Evolutionary conservation across 2,797 vertebrate genomes (phyloP), one percentile per base, ranked within the genome.

Genomic region (Scolopax bukidnonensis): DNA sequence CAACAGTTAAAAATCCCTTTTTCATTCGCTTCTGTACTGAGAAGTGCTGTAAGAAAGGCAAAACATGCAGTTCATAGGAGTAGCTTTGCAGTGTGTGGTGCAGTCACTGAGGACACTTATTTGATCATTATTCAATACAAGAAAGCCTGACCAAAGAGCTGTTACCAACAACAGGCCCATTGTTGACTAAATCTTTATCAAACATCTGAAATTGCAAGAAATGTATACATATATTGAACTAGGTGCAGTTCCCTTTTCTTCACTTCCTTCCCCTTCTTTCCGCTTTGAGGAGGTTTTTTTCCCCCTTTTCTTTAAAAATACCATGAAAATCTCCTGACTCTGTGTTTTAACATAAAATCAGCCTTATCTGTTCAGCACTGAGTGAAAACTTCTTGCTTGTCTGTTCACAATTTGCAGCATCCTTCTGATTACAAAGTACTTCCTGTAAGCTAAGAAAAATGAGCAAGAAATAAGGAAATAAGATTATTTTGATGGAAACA

Each of bases 321-420:
- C 11, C 0, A 0, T 38, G 3, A 64, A 53, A 23, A n/a, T 57
- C 9, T 69, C 12, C 17, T 28, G 8, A 3, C 14, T 83, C 8
- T 65, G 56, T 3, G 1, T 57, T 86, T 80, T 50, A 23, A 23
- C 28, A 53, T 61, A 48, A 90, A 83, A 83, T 65, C 8, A 23
- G 15, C 11, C 80, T 77, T 73, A 36, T 36, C 25, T 24, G 30
- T 9, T 71, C 16, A 83, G 4, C 76, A 6, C 16, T 54, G 13
- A 53, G 11, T 41, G 18, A 77, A 65, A 78, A 38, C 4, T 9
- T 57, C 36, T 65, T 69, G 8, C 5, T 80, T 73, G 11, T 57
- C 19, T 40, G 25, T 76, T 50, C 57, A 68, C 3, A 70, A 54
- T 80, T 84, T 77, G 12, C 18, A 63, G 4, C 10, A 65, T 33